Conservation (phyloP, 2,888 invertebrate species). For the Myopa testacea region DNA sequence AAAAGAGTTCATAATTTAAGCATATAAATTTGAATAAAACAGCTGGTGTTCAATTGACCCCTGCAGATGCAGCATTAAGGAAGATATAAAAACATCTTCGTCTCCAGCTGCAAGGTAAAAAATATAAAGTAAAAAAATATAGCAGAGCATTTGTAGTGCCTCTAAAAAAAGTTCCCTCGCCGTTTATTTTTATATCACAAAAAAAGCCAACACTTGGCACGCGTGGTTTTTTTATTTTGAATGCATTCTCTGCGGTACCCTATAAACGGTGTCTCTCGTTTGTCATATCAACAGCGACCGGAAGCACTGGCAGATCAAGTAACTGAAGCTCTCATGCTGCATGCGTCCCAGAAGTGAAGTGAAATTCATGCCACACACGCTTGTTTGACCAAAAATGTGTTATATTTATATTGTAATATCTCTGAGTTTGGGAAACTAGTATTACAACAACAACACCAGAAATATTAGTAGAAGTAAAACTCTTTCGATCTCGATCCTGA, state of each 20-base stretch:
- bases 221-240: neutral
- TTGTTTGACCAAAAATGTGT: neutral
- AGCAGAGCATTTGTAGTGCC: too few relatives aligned
- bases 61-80: neutral
- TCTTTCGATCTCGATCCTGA: neutral
- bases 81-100: neutral
- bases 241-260: neutral
- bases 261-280: neutral
- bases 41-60: neutral
- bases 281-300: neutral
- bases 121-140: too few relatives aligned
- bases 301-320: neutral
- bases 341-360: too few relatives aligned
- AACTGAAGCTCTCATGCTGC: neutral
- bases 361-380: neutral
- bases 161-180: neutral
- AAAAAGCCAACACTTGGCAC: slow-evolving; percentile 9
- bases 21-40: neutral
- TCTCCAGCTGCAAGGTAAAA: neutral
- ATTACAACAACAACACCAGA: neutral
- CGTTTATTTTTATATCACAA: neutral
- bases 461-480: neutral
- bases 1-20: too few relatives aligned
- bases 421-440: neutral
- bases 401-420: neutral